Conservation (phyloP, 2,888 invertebrate genomes). For the Yponomeuta malinellus region DNA sequence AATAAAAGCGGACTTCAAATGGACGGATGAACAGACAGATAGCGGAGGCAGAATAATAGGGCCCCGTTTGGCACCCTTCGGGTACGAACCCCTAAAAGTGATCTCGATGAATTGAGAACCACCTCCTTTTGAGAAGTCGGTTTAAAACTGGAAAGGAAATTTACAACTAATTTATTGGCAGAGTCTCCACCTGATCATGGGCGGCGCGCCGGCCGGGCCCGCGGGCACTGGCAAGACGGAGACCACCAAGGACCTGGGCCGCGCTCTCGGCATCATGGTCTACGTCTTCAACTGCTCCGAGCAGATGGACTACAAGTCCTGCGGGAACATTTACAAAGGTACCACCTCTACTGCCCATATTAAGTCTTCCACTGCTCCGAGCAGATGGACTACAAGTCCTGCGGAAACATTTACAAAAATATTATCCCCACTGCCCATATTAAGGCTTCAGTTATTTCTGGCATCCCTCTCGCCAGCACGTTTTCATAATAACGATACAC, state of each 20-base stretch:
- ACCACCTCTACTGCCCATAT: neutral
- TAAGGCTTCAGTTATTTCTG: too few species aligned
- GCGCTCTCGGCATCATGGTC: slow-evolving; percentile 96
- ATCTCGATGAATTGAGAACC: too few species aligned
- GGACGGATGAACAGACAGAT: too few species aligned
- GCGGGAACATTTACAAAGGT: slow-evolving; percentile 95
- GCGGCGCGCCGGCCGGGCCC: slow-evolving; percentile 97
- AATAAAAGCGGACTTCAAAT: too few species aligned
- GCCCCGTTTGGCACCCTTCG: too few species aligned
- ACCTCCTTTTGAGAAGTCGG: too few species aligned
- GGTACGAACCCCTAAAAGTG: too few species aligned
- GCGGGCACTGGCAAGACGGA: slow-evolving; percentile 98
- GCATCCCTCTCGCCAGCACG: too few species aligned
- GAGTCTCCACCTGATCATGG: slow-evolving; percentile 95
- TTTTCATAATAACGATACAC: too few species aligned
- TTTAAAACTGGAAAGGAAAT: too few species aligned
- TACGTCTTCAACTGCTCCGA: slow-evolving; percentile 98
- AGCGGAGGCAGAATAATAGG: too few species aligned
- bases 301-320: slow-evolving; percentile 97
- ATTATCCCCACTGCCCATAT: neutral
- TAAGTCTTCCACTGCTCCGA: slow-evolving; percentile 81
- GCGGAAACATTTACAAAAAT: slow-evolving; percentile 96
- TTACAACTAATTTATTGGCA: slow-evolving; percentile 32
- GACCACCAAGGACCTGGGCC: slow-evolving; percentile 96
- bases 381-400: slow-evolving; percentile 97